A percentile compares a stretch with the other conserved stretches of the same genome.
phyloP scores from a whole-genome alignment of 2,888 invertebrate species.

The Mechanitis mazaeus region DNA sequence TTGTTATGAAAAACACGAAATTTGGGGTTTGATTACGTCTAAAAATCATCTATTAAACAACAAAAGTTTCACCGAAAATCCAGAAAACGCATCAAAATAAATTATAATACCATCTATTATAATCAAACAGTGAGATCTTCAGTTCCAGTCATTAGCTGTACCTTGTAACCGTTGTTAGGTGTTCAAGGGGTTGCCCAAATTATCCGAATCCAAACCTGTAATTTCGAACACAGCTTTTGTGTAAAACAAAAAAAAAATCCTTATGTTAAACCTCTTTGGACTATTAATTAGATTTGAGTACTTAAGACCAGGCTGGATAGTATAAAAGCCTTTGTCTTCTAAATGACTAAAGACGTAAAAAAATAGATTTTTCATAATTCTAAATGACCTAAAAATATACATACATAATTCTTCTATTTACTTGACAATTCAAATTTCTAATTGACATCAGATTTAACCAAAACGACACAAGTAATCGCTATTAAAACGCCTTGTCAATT shows the following conservation, averaged over 20 bases:
- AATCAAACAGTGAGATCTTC: constrained; percentile 27
- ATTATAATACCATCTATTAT: constrained; percentile 17
- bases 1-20: no score
- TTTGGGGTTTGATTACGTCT: no score
- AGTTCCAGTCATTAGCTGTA: constrained; percentile 24
- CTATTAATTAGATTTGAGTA: no score
- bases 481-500: constrained; percentile 72
- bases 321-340: no score
- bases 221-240: constrained; percentile 37
- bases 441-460: constrained; percentile 18
- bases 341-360: no score
- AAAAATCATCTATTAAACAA: no score
- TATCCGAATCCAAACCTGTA: constrained; percentile 53
- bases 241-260: not conserved
- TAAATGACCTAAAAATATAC: no score
- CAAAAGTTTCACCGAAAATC: no score
- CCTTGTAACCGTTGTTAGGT: constrained; percentile 23
- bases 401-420: no score
- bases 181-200: constrained; percentile 56
- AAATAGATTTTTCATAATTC: no score
- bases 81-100: no score
- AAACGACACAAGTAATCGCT: constrained; percentile 53
- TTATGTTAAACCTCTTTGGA: not conserved
- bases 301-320: no score
- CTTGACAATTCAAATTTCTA: constrained; percentile 5